These are phyloP conservation scores for Aegotheles bennettii DNA, from an alignment of 2,113 vertebrate species.

Conservation along the genomic window DNA sequence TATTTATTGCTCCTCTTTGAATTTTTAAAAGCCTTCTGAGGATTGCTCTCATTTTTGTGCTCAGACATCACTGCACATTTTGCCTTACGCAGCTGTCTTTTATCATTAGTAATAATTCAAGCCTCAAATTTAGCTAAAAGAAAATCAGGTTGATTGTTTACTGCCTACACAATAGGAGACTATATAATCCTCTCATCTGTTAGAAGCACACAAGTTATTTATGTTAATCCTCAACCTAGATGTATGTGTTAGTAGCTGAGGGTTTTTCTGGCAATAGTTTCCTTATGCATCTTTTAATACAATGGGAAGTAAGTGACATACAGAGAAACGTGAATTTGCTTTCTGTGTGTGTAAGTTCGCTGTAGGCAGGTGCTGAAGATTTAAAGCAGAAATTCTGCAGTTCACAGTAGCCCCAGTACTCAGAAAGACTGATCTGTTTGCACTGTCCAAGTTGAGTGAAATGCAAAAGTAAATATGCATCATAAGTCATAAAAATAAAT, in stretches of 20 bases:
- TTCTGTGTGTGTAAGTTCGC: not conserved
- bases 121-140: slow-evolving; percentile 4
- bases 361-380: not conserved
- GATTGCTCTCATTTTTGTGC: not conserved
- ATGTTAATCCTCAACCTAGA: slow-evolving; percentile 30
- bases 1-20: not conserved
- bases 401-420: not conserved
- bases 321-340: not conserved
- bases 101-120: not conserved
- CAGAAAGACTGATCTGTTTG: not conserved
- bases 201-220: slow-evolving; percentile 14
- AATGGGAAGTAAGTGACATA: not conserved
- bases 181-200: slow-evolving; percentile 41
- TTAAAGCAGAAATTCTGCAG: not conserved
- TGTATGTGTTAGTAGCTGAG: not conserved
- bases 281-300: not conserved
- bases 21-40: slow-evolving; percentile 9
- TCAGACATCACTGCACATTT: not conserved
- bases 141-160: slow-evolving; percentile 27
- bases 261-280: not conserved
- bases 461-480: not conserved
- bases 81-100: not conserved
- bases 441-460: not conserved
- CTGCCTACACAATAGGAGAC: not conserved
- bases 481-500: not conserved